Conservation (phyloP, 2,797 vertebrate genomes). For the Antennarius maculatus region DNA sequence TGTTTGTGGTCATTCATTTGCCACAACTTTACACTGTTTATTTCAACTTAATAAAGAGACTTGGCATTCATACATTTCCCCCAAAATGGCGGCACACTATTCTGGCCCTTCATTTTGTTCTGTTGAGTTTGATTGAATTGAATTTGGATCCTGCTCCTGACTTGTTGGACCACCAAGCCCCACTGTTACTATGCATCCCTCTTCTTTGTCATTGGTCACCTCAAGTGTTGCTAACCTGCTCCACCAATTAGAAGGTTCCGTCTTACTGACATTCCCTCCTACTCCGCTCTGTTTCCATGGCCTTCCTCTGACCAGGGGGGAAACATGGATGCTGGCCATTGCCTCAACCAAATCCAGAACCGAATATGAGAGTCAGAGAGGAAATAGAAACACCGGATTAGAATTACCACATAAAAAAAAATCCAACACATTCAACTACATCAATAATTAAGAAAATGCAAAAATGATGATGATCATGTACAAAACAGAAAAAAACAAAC, state of each 20-base stretch:
- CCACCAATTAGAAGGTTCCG: constrained; percentile 61
- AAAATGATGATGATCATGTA: constrained; percentile 15
- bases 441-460: constrained; percentile 37
- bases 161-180: constrained; percentile 67
- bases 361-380: constrained; percentile 47
- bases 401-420: constrained; percentile 20
- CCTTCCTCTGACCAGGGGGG: constrained; percentile 61
- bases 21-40: constrained; percentile 37
- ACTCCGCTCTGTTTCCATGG: constrained; percentile 60
- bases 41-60: constrained; percentile 56
- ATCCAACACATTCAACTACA: constrained; percentile 13
- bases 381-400: constrained; percentile 13
- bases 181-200: constrained; percentile 72
- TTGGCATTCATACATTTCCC: constrained; percentile 62
- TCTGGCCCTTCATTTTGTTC: constrained; percentile 78
- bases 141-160: constrained; percentile 74
- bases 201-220: constrained; percentile 61
- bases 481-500: background rate
- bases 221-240: constrained; percentile 45
- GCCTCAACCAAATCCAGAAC: constrained; percentile 57
- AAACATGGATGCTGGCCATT: constrained; percentile 62
- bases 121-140: constrained; percentile 49
- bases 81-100: constrained; percentile 76
- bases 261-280: constrained; percentile 45
- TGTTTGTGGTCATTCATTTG: constrained; percentile 44